Evolutionary conservation across 2,797 vertebrate genomes (phyloP).

Genomic region (Eurystomus glaucurus): DNA sequence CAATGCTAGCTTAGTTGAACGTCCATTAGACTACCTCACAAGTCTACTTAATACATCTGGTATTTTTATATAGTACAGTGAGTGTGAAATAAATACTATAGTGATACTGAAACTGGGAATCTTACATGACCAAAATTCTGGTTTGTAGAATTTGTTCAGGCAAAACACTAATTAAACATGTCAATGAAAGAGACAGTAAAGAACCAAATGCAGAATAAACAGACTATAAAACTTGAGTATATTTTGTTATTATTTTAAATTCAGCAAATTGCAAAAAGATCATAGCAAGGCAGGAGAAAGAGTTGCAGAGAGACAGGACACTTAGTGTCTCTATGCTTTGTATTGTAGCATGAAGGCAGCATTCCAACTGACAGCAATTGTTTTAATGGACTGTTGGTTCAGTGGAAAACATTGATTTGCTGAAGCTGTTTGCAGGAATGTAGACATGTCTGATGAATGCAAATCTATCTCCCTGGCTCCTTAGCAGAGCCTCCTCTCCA

Average conservation of each 20-base stretch:
- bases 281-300: not conserved
- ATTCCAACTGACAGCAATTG: not conserved
- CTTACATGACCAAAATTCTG: not conserved
- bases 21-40: not conserved
- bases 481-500: not conserved
- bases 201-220: not conserved
- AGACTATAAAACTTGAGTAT: not conserved
- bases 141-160: not conserved
- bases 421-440: not conserved
- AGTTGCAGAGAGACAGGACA: not conserved
- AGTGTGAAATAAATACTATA: not conserved
- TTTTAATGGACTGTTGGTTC: not conserved
- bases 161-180: not conserved
- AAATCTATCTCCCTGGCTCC: not conserved
- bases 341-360: not conserved
- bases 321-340: not conserved
- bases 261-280: not conserved
- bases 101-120: not conserved
- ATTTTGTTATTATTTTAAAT: not conserved
- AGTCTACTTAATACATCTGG: not conserved
- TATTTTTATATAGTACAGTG: not conserved
- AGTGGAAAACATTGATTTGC: not conserved
- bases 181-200: not conserved
- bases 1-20: not conserved
- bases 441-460: not conserved